These are phyloP conservation scores for Laticauda laticaudata DNA, from an alignment of 2,113 vertebrate genomes.

Conservation along the genomic window DNA sequence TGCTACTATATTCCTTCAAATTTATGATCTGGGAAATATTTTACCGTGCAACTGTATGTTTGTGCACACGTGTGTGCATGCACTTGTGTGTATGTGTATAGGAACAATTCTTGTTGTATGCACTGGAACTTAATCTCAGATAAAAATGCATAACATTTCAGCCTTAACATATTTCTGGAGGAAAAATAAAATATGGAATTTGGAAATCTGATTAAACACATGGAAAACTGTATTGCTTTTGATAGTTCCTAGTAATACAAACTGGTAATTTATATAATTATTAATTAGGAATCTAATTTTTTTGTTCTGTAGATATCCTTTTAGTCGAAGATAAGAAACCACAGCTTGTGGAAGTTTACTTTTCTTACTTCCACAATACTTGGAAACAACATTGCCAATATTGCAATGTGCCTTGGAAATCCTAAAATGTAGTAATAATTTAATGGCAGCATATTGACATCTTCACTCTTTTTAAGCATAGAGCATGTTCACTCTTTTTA, in stretches of 20 bases:
- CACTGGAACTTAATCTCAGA: neutral
- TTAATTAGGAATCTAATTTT: slow-evolving; percentile 35
- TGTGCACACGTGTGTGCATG: neutral
- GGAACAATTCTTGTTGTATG: neutral
- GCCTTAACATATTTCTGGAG: slow-evolving; percentile 18
- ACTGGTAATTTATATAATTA: slow-evolving; percentile 51
- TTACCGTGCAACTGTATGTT: neutral
- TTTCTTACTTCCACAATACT: slow-evolving; percentile 12
- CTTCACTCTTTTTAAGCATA: slow-evolving; percentile 26
- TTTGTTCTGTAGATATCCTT: slow-evolving; percentile 33
- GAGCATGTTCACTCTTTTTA: neutral
- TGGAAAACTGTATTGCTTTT: slow-evolving; percentile 48
- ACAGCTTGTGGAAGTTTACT: neutral
- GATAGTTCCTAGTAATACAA: slow-evolving; percentile 51
- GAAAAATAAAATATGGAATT: slow-evolving; percentile 20
- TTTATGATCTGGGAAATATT: neutral
- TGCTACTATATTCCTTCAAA: neutral
- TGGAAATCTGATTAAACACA: slow-evolving; percentile 25
- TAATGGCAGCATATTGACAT: slow-evolving; percentile 61
- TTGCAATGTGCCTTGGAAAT: neutral
- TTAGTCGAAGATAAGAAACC: slow-evolving; percentile 23
- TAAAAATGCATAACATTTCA: neutral
- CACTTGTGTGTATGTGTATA: neutral
- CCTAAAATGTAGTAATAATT: slow-evolving; percentile 16
- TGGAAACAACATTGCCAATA: slow-evolving; percentile 1